Percentiles rank a stretch among this genome's conserved stretches.
phyloP scores from a whole-genome alignment of 2,113 vertebrate genomes.

The Labeo catla region DNA sequence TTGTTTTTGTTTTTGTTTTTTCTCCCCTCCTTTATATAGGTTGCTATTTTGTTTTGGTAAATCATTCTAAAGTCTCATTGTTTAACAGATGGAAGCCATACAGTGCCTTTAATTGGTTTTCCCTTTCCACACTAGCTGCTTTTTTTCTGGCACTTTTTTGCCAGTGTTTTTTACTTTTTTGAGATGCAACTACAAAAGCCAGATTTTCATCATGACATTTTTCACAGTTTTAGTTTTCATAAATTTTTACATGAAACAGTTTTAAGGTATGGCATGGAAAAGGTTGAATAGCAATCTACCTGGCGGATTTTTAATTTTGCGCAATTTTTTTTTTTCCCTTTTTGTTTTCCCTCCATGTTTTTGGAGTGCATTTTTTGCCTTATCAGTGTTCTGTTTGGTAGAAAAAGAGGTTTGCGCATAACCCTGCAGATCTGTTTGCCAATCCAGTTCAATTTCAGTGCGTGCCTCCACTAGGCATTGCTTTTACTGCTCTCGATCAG shows the following conservation, averaged over 20 bases:
- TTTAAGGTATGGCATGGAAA: constrained; percentile 91
- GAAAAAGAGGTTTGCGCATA: constrained; percentile 68
- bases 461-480: constrained; percentile 63
- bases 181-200: constrained; percentile 50
- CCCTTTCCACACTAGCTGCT: constrained; percentile 86
- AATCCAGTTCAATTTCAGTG: constrained; percentile 62
- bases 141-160: constrained; percentile 49
- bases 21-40: constrained; percentile 76
- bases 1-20: constrained; percentile 70
- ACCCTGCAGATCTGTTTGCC: constrained; percentile 63
- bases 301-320: constrained; percentile 94
- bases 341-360: constrained; percentile 26
- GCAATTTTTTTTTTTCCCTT: constrained; percentile 63
- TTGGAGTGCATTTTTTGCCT: constrained; percentile 59
- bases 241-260: constrained; percentile 98
- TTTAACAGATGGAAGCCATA: constrained; percentile 92
- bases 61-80: constrained; percentile 85
- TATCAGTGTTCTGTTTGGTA: constrained; percentile 72
- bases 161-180: constrained; percentile 88
- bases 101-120: constrained; percentile 96
- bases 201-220: constrained; percentile 98
- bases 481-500: constrained; percentile 64
- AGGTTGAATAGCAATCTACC: constrained; percentile 80
- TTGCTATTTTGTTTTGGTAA: constrained; percentile 76
- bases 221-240: constrained; percentile 95